A percentile compares a stretch with the other conserved stretches of the same genome.
Conservation (phyloP, 2,113 vertebrate genomes). For the Lepidothrix coronata region DNA sequence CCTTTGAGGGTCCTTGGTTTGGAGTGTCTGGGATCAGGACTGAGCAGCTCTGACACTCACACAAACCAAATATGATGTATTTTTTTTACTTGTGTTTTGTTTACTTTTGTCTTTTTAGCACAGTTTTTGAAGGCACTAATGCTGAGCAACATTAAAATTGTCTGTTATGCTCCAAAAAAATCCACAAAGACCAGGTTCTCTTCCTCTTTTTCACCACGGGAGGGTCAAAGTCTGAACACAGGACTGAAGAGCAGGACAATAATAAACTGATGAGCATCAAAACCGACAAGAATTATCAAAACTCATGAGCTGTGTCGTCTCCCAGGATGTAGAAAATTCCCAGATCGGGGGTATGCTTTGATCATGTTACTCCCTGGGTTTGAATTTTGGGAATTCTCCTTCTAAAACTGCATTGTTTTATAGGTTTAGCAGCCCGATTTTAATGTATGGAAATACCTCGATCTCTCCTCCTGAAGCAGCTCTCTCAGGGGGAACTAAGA, state of each 20-base stretch:
- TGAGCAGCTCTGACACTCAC: no score
- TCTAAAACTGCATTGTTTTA: neutral
- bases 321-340: neutral
- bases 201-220: neutral
- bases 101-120: neutral
- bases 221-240: neutral
- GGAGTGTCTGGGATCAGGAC: no score
- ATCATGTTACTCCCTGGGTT: rapidly evolving
- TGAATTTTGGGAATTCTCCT: neutral
- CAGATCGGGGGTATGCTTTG: neutral
- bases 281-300: neutral
- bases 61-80: neutral
- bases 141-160: neutral
- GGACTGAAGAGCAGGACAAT: neutral
- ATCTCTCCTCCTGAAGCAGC: neutral
- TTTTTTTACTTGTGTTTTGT: neutral
- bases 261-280: neutral
- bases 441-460: neutral
- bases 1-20: no score
- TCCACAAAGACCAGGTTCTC: rapidly evolving
- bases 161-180: neutral
- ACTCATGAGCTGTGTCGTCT: neutral
- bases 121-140: neutral
- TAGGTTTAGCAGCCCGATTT: neutral
- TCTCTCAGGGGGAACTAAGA: neutral